These are phyloP conservation scores for Lampris incognitus DNA, from an alignment of 2,113 vertebrate species.

Conservation along the genomic window DNA sequence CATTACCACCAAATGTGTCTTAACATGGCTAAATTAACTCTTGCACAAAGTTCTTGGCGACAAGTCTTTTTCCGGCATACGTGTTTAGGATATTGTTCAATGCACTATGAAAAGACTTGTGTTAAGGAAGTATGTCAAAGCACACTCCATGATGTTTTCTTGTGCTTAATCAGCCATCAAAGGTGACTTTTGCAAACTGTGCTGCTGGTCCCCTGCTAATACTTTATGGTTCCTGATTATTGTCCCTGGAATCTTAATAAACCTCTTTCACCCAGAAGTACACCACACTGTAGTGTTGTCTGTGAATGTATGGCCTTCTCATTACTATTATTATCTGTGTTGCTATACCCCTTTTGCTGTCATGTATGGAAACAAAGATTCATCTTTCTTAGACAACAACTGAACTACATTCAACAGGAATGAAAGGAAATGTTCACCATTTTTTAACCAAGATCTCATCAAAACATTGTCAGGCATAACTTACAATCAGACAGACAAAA, in stretches of 20 bases:
- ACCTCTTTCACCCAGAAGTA: slow-evolving; percentile 56
- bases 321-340: too few species aligned
- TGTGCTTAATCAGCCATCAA: slow-evolving; percentile 68
- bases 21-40: slow-evolving; percentile 74
- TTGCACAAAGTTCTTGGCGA: slow-evolving; percentile 75
- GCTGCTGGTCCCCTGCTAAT: slow-evolving; percentile 75
- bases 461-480: too few species aligned
- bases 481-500: too few species aligned
- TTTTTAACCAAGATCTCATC: too few species aligned
- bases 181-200: slow-evolving; percentile 68
- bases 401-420: too few species aligned
- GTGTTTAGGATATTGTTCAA: slow-evolving; percentile 67
- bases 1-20: slow-evolving; percentile 80
- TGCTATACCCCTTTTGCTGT: slow-evolving; percentile 29
- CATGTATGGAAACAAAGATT: slow-evolving; percentile 41
- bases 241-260: slow-evolving; percentile 77
- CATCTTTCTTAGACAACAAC: too few species aligned
- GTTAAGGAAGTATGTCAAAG: slow-evolving; percentile 58
- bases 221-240: slow-evolving; percentile 67
- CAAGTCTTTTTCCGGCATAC: slow-evolving; percentile 42
- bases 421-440: too few species aligned
- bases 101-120: slow-evolving; percentile 73
- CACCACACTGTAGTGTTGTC: neutral
- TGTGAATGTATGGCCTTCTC: neutral
- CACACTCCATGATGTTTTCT: slow-evolving; percentile 68